Evolutionary conservation across 1,140 invertebrate genomes (phyloP).

Genomic region (Aphelinus certus): DNA sequence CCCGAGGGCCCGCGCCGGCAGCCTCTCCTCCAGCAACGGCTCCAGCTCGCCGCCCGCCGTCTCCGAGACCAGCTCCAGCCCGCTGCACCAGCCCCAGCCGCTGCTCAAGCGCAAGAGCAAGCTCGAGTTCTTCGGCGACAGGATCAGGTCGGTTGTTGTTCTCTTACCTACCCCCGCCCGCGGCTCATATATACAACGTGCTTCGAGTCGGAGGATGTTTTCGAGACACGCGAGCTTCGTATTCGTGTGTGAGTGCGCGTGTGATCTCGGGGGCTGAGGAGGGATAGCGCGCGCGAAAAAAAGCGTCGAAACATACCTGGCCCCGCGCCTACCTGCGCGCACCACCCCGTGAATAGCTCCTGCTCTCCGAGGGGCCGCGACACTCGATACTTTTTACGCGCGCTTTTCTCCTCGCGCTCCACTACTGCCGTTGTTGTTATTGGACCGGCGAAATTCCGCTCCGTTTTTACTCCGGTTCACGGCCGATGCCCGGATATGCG

Average conservation of each 20-base stretch:
- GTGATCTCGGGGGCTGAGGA: constrained; percentile 14
- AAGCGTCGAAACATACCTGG: constrained; percentile 10
- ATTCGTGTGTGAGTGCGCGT: no score
- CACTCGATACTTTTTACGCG: constrained; percentile 19
- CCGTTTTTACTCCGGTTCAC: no score
- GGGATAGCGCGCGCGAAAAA: background rate
- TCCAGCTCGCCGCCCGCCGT: constrained; percentile 76
- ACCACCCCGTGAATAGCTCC: no score
- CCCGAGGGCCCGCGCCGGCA: constrained; percentile 70
- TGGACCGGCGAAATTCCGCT: no score
- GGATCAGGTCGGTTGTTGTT: constrained; percentile 75
- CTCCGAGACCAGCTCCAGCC: constrained; percentile 77
- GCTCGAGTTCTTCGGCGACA: constrained; percentile 82
- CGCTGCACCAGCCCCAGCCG: constrained; percentile 69
- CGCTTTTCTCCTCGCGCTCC: background rate
- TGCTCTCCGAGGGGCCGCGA: background rate
- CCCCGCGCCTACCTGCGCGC: constrained; percentile 9
- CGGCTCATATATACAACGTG: background rate
- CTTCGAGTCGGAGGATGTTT: background rate
- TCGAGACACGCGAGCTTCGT: background rate
- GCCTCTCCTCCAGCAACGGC: constrained; percentile 73
- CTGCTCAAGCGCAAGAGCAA: constrained; percentile 78
- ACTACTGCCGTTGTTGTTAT: no score
- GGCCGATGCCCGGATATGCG: no score
- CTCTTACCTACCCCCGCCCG: background rate